Base-by-base conservation (phyloP, 2,888 invertebrate genomes). In the Syrista parreyssii region DNA sequence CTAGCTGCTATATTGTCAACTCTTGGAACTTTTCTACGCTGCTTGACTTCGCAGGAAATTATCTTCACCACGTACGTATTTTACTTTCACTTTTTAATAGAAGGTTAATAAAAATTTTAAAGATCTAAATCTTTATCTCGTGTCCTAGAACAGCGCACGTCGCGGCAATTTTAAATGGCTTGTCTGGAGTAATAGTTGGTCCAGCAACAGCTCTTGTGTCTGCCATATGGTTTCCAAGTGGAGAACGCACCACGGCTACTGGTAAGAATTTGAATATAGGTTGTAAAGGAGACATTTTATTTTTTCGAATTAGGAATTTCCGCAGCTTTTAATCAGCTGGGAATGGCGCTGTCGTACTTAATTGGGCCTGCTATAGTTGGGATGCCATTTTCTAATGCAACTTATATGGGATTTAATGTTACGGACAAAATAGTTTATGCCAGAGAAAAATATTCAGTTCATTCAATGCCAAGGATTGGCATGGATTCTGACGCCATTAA, bases 191-290 rank as follows among this genome's bases (percentile, higher is more conserved):
- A 3, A 87, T 92, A 15, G 85, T 91, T 34, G 88, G 91, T 82
- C 90, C 90, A n/a, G 90, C 90, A 4, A 90, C 91, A 3, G 87
- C 91, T 9, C 81, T 90, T 9, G 78, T 93, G 2, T 92, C 92
- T 6, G 91, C 92, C 36, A 85, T 89, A 31, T 92, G 92, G 92
- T 92, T 93, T 81, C 91, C 92, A 11, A 86, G 89, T 4, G 85
- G 91, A 68, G 89, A 92, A 85, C 84, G 92, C 76, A 92, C 92
- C 23, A 92, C 92, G 23, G 91, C 92, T n/a, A 91, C 91, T 69
- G 90, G 91, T 89, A 83, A 36, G 35, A 30, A 12, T n/a, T 76
- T 74, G 11, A 34, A 74, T 74, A 35, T 35, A 23, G 12, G 4
- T 71, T 3, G 30, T 33, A 31, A 71, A 15, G 9, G 12, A 23